Evolutionary conservation across 2,888 invertebrate genomes (phyloP).

Genomic region (Melinaea menophilus): DNA sequence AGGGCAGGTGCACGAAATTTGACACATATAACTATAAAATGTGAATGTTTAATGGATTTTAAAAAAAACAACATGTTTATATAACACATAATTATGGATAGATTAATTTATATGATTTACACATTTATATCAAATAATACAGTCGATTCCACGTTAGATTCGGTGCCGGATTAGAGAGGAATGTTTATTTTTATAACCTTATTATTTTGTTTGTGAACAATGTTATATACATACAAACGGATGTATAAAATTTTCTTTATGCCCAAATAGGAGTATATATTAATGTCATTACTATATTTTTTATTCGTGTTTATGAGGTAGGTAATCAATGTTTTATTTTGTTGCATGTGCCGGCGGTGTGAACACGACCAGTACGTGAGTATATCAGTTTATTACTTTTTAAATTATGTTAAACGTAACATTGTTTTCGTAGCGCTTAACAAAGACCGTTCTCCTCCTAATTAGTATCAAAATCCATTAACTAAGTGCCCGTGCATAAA

Average conservation of each 20-base stretch:
- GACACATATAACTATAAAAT: constrained; percentile 24
- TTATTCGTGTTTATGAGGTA: constrained; percentile 24
- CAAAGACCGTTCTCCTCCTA: constrained; percentile 40
- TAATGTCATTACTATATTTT: not conserved
- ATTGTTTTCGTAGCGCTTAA: constrained; percentile 30
- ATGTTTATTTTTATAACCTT: too few relatives aligned
- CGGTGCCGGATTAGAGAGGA: not conserved
- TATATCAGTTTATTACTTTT: constrained; percentile 40
- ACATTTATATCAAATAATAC: not conserved
- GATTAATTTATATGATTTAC: constrained; percentile 2
- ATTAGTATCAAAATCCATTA: constrained; percentile 41
- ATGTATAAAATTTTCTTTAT: too few relatives aligned
- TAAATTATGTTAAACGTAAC: constrained; percentile 35
- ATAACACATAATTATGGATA: constrained; percentile 16
- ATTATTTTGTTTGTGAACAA: too few relatives aligned
- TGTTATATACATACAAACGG: too few relatives aligned
- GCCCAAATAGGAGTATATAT: too few relatives aligned
- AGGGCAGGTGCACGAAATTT: constrained; percentile 23
- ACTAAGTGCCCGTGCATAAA: constrained; percentile 42
- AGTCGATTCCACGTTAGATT: not conserved
- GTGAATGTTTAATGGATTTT: constrained; percentile 16
- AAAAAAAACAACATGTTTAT: constrained; percentile 11
- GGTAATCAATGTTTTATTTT: constrained; percentile 38
- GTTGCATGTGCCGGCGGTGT: constrained; percentile 48
- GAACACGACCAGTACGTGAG: constrained; percentile 60